Conservation (phyloP, 2,797 vertebrate genomes). For the Rhadinocentrus ornatus region DNA sequence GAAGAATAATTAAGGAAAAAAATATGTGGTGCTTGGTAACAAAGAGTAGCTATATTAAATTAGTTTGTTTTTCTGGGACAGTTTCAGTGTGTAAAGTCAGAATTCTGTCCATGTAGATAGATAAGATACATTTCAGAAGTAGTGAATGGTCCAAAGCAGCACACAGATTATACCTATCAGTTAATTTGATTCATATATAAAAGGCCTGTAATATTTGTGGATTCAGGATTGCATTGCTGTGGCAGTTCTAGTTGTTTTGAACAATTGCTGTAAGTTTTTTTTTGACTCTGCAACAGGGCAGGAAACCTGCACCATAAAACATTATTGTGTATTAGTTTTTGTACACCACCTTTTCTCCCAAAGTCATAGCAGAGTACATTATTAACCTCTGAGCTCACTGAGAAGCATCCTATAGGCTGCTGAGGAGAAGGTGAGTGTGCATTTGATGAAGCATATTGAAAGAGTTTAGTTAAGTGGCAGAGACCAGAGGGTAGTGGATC, state of each 20-base stretch:
- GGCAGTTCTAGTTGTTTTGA: slow-evolving; percentile 39
- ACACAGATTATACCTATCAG: background rate
- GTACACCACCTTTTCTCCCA: slow-evolving; percentile 46
- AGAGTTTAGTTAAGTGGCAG: slow-evolving; percentile 60
- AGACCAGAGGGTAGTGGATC: slow-evolving; percentile 64
- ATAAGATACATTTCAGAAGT: slow-evolving; percentile 12
- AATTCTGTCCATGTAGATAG: slow-evolving; percentile 20
- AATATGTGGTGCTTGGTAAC: slow-evolving; percentile 29
- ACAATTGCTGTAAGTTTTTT: slow-evolving; percentile 44
- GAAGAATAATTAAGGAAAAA: slow-evolving; percentile 49
- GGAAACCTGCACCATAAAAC: slow-evolving; percentile 50
- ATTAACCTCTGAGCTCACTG: slow-evolving; percentile 65
- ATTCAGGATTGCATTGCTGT: slow-evolving; percentile 28
- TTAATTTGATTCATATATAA: slow-evolving; percentile 35
- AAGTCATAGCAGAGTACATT: slow-evolving; percentile 51
- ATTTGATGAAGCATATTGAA: slow-evolving; percentile 59
- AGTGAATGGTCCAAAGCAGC: slow-evolving; percentile 1
- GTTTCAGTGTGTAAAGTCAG: slow-evolving; percentile 27
- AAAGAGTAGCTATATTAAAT: slow-evolving; percentile 41
- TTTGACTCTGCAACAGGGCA: slow-evolving; percentile 48
- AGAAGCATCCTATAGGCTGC: slow-evolving; percentile 30
- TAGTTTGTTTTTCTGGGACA: slow-evolving; percentile 42
- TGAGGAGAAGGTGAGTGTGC: slow-evolving; percentile 46
- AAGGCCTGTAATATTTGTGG: slow-evolving; percentile 33
- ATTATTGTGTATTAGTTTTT: slow-evolving; percentile 62